Evolutionary conservation across 1,140 invertebrate species (phyloP), one percentile per base, ranked within the genome.

Genomic region (Heliconius himera): DNA sequence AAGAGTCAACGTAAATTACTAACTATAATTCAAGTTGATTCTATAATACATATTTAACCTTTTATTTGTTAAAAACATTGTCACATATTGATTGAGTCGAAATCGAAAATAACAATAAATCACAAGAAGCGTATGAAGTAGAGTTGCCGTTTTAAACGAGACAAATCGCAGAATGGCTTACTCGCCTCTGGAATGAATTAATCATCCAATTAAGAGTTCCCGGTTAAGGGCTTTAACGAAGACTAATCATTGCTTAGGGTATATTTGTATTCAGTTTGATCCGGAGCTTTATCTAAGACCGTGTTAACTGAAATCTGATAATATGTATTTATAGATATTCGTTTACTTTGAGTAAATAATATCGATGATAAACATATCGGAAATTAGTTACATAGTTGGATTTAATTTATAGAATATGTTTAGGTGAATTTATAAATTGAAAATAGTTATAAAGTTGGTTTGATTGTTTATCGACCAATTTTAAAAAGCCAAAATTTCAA

Each of bases 171-270:
- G 49, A 46, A 38, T 71, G 71, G 74, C 81, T 82, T 82, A 82
- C 73, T 77, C 71, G 54, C 66, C 22, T 72, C 73, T 66, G 11
- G 74, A 56, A 74, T 72, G 77, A 82, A 82, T 82, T 82, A 82
- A 82, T 82, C 81, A 80, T 82, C 79, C 76, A 78, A 80, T 82
- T 82, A 82, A 60, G 77, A 78, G 56, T 80, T 78, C 66, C 51
- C 78, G 76, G 73, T 80, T 82, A 80, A 82, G 79, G 76, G 76
- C 38, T 76, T 78, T 79, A 79, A 79, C 81, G 77, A 82, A 82
- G 81, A 82, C 77, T 79, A 82, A 82, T 82, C 72, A 73, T 73
- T 77, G 70, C 70, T 77, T 71, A 51, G 76, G 70, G 71, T 77
- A 33, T 38, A 66, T 75, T 66, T 22, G 22, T 66, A 29, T 66